A percentile compares a stretch with the other conserved stretches of the same genome.
Evolutionary conservation across 2,113 vertebrate genomes (phyloP).

Genomic region (Ictidomys tridecemlineatus): DNA sequence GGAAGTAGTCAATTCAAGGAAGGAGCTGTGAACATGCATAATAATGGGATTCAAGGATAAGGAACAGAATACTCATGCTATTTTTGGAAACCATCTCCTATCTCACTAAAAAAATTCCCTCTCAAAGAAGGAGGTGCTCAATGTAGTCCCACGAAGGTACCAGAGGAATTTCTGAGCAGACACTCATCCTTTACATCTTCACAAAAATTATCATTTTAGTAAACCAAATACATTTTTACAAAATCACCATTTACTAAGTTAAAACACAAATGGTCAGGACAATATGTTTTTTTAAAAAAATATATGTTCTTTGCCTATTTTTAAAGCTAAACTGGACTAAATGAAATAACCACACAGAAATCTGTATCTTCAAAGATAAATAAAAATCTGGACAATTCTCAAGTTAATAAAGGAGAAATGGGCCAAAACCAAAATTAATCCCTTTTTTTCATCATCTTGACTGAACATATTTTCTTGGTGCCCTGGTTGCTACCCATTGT

Average conservation of each 20-base stretch:
- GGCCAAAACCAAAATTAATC: slow-evolving; percentile 32
- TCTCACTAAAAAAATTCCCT: not conserved
- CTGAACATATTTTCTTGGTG: not conserved
- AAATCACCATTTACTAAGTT: slow-evolving; percentile 37
- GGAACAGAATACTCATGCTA: not conserved
- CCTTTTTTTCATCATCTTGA: not conserved
- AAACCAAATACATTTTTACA: slow-evolving; percentile 12
- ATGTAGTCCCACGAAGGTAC: not conserved
- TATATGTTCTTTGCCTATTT: not conserved
- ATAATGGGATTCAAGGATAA: not conserved
- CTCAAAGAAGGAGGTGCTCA: not conserved
- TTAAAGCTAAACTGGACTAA: slow-evolving; percentile 9
- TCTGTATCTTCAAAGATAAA: slow-evolving; percentile 6
- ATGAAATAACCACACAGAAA: not conserved
- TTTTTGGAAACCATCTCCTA: not conserved
- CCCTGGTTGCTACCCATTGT: not conserved
- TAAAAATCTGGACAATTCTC: slow-evolving; percentile 8
- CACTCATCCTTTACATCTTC: not conserved
- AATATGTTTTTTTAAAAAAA: too few relatives aligned
- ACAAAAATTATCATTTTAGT: not conserved
- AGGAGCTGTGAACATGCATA: not conserved
- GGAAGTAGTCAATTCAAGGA: not conserved
- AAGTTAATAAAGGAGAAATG: slow-evolving; percentile 37
- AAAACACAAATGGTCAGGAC: slow-evolving; percentile 10
- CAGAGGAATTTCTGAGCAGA: not conserved